Conservation (phyloP, 2,888 invertebrate species). For the Nasonia oneida region DNA sequence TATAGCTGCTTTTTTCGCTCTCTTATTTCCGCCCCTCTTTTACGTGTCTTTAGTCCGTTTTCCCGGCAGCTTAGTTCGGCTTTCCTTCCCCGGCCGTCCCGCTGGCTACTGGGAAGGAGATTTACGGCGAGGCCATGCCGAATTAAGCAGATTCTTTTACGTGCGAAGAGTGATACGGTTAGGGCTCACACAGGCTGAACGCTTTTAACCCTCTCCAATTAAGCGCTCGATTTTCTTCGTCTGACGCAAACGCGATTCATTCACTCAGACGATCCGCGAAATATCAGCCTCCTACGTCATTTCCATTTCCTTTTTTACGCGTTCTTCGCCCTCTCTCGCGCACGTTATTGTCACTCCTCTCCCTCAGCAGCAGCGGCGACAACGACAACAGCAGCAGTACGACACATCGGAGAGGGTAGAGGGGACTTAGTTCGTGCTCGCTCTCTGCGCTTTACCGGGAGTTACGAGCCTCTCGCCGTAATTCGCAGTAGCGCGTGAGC, state of each 20-base stretch:
- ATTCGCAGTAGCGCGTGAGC: constrained; percentile 68
- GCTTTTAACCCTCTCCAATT: too few relatives aligned
- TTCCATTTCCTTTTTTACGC: background rate
- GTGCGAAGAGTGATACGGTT: background rate
- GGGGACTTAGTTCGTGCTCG: background rate
- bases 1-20: background rate
- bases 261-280: background rate
- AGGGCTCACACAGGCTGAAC: too few relatives aligned
- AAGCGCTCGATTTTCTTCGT: background rate
- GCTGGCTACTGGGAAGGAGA: background rate
- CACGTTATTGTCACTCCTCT: background rate
- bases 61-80: constrained; percentile 4
- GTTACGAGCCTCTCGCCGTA: constrained; percentile 74
- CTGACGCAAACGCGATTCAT: background rate
- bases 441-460: constrained; percentile 74
- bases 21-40: background rate
- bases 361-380: background rate
- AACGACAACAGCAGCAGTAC: background rate
- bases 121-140: background rate
- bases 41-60: background rate
- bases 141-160: background rate
- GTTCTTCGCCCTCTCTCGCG: background rate
- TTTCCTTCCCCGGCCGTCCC: background rate
- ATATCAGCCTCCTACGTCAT: background rate
- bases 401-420: background rate